Base-by-base conservation (phyloP, 2,797 vertebrate species). In the Argentina silus region DNA sequence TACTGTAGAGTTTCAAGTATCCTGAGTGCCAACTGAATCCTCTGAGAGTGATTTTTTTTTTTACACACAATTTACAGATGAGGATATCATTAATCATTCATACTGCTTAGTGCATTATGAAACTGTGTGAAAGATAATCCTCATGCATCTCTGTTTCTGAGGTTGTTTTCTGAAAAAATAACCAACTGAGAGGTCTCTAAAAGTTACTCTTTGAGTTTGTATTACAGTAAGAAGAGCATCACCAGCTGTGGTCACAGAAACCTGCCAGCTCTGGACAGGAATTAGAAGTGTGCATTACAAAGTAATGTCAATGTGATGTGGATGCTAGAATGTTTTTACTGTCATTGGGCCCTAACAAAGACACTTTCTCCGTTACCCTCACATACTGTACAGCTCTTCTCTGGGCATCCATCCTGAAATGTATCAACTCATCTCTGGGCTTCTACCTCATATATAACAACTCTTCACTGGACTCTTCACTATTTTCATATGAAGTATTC, bases 21-120 rank as follows among this genome's bases (percentile, higher is more conserved):
- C 55, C 55, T 19, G 21, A 57, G 55, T 57, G 55, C 55, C 55
- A 57, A 19, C 36, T 76, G 36, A 69, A 74, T 36, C 27, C 27
- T 36, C 27, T 36, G 27, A 36, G 27, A 36, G 27, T 65, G 14
- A 67, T 51, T 36, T 36, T 36, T 36, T 36, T 36, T 36, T 36
- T 36, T 36, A 36, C 27, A 36, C 56, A 45, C 21, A 64, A 55
- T 68, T 60, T 7, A 10, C 65, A 67, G 70, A 72, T 69, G 50
- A 76, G 19, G 61, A n/a, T 65, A 2, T 42, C 42, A 61, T 76
- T 75, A 67, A 74, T 77, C 17, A 17, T 51, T 44, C 62, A 48
- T 73, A 51, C 36, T 77, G 27, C 27, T 2, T 36, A 36, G 72
- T 69, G 43, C 19, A 66, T 47, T 79, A 69, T 74, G 63, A 80